These are phyloP conservation scores for Channallabes apus DNA, from an alignment of 2,797 vertebrate species.

Conservation along the genomic window DNA sequence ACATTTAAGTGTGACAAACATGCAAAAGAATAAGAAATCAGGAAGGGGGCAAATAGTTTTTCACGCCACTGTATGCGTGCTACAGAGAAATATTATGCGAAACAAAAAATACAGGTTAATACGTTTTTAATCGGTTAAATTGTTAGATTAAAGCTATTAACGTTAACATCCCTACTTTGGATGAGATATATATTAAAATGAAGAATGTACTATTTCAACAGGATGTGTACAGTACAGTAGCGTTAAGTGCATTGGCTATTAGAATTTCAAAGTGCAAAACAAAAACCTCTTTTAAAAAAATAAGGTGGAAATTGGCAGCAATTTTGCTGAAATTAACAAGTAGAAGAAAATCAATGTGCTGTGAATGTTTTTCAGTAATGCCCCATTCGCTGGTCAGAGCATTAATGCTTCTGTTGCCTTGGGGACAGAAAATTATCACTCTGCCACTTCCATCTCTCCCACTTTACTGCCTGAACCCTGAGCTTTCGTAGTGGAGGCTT, in stretches of 20 bases:
- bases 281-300: conserved; percentile 7
- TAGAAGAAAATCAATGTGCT: neutral
- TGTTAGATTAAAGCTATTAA: too few species aligned
- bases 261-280: neutral
- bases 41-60: too few species aligned
- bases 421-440: neutral
- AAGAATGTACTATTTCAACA: neutral
- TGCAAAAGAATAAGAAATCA: too few species aligned
- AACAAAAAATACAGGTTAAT: too few species aligned
- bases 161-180: too few species aligned
- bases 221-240: neutral
- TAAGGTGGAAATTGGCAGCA: neutral
- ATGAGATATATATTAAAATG: neutral
- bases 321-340: neutral
- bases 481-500: neutral
- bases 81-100: too few species aligned
- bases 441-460: neutral
- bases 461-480: conserved; percentile 10
- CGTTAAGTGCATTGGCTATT: neutral
- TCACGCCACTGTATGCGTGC: too few species aligned
- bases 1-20: too few species aligned
- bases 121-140: too few species aligned
- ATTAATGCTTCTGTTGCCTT: neutral
- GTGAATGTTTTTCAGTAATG: neutral
- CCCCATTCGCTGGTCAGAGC: neutral